Conservation (phyloP, 1,140 invertebrate species). For the Drosophila saltans region DNA sequence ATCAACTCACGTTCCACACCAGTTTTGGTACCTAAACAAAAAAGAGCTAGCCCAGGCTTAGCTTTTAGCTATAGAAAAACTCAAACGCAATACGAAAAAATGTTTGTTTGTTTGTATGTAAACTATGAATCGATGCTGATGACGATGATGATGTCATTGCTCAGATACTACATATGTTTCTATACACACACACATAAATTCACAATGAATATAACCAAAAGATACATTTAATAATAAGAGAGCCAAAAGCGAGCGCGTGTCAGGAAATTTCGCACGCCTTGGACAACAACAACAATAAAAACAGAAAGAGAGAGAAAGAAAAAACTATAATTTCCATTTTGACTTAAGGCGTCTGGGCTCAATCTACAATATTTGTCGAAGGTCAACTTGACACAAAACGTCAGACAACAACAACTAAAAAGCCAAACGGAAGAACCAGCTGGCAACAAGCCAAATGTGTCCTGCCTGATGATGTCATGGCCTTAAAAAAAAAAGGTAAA, state of each 20-base stretch:
- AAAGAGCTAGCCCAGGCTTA: constrained; percentile 13
- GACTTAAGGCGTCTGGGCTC: constrained; percentile 23
- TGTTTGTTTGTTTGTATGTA: neutral
- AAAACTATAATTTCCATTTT: constrained; percentile 23
- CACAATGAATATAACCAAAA: neutral
- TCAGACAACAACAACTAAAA: constrained; percentile 13
- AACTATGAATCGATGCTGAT: constrained; percentile 48
- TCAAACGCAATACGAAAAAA: neutral
- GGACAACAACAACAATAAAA: constrained; percentile 15
- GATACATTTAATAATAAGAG: neutral
- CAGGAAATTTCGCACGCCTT: constrained; percentile 44
- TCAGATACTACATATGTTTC: constrained; percentile 35
- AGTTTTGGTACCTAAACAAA: constrained; percentile 54
- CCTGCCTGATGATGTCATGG: constrained; percentile 53
- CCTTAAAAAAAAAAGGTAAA: constrained; percentile 34
- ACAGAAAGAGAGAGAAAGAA: neutral
- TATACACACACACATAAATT: constrained; percentile 17
- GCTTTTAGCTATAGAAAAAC: constrained; percentile 20
- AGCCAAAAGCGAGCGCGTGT: constrained; percentile 30
- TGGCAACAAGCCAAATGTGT: constrained; percentile 51
- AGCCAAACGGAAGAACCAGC: constrained; percentile 18
- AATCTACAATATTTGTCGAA: constrained; percentile 48
- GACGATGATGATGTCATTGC: constrained; percentile 66
- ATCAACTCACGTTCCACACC: constrained; percentile 70
- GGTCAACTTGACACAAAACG: constrained; percentile 43